A percentile compares a stretch with the other conserved stretches of the same genome.
Evolutionary conservation across 2,797 vertebrate species (phyloP).

Genomic region (Gobio occitaniae): DNA sequence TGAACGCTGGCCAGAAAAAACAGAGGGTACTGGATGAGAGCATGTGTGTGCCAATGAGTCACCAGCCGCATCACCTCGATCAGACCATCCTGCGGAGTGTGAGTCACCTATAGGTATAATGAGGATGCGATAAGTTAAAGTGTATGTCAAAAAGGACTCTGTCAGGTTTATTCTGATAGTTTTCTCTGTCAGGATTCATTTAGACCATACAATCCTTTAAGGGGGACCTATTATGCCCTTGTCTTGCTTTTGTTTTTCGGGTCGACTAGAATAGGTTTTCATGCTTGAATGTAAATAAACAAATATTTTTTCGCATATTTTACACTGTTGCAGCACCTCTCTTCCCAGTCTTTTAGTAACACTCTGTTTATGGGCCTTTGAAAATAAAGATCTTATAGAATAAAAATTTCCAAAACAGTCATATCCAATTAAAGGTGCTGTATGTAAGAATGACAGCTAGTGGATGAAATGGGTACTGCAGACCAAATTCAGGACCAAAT

Average conservation of each 20-base stretch:
- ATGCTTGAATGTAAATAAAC: not conserved
- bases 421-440: not conserved
- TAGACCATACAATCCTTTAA: not conserved
- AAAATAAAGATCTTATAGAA: not conserved
- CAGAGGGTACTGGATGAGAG: constrained; percentile 29
- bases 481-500: too few species aligned
- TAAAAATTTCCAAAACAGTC: not conserved
- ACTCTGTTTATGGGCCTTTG: not conserved
- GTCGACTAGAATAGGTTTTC: not conserved
- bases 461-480: too few species aligned
- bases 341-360: not conserved
- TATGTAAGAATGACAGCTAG: too few species aligned
- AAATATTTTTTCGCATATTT: not conserved
- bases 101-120: constrained; percentile 77
- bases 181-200: not conserved
- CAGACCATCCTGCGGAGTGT: constrained; percentile 70
- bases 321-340: not conserved
- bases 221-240: not conserved
- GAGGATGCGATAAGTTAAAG: constrained; percentile 30
- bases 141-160: not conserved
- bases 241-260: not conserved
- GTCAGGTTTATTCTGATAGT: not conserved
- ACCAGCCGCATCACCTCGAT: constrained; percentile 68
- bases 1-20: constrained; percentile 26
- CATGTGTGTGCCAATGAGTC: constrained; percentile 69